Base-by-base conservation (phyloP, 2,888 invertebrate species). In the Alsophila aescularia region DNA sequence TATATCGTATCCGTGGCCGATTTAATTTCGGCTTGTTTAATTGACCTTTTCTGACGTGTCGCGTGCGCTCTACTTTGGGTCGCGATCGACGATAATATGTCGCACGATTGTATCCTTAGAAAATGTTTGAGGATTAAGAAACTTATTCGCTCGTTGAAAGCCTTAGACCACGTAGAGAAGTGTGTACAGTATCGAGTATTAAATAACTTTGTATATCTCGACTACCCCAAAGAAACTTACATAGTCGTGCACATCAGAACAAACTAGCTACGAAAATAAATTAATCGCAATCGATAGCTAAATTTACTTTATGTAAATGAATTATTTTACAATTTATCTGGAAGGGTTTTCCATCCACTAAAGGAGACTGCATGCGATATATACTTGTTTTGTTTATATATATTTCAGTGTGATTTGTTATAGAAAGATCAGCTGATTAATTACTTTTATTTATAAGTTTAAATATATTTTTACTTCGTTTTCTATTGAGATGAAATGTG, bases 171-270 rank as follows among this genome's bases (percentile, higher is more conserved):
- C 39, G 21, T 5, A 18, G n/a, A 7, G 8, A 12, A n/a, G n/a
- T 16, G 12, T 37, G 18, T 37, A 21, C 21, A 21, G 21, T 40
- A 21, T 40, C 15, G 13, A 40, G 15, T 44, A n/a, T 43, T 52
- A 37, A 14, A 16, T 31, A 14, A 34, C 40, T 36, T 52, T 31
- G 29, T 47, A 36, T 54, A 43, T 42, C 49, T 54, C 39, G 32
- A 24, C 2, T 35, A 43, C 44, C 40, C 53, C 53, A 53, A 53
- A 53, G 53, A 43, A 53, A 49, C 49, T 49, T 18, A 24, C 24
- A 6, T 54, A 44, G 18, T 3, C 13, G 18, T 31, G 39, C 34
- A 35, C n/a, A 18, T n/a, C 31, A 21, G 21, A 40, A 29, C 31
- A 37, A 43, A 15, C 9, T 39, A 13, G 12, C 12, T 9, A 12